Percentiles rank a stretch among this genome's conserved stretches.
Evolutionary conservation across 2,113 vertebrate species (phyloP).

Genomic region (Pterophyllum scalare): DNA sequence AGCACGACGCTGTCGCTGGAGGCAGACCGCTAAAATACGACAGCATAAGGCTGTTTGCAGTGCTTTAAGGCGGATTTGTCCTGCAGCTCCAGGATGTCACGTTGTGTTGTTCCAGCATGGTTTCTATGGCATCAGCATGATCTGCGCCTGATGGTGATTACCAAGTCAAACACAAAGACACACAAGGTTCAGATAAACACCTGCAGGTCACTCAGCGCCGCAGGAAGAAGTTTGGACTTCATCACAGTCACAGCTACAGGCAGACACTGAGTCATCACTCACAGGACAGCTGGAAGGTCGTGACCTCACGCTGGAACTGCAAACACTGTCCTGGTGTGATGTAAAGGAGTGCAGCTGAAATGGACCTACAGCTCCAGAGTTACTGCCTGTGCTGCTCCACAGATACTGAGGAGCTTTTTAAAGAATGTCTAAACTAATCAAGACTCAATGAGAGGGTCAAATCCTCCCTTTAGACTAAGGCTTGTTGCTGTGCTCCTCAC

Average conservation of each 20-base stretch:
- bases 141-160: neutral
- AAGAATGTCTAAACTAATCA: too few relatives aligned
- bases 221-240: neutral
- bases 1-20: too few relatives aligned
- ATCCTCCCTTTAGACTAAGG: too few relatives aligned
- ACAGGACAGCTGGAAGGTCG: neutral
- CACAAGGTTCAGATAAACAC: neutral
- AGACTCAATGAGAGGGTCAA: too few relatives aligned
- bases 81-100: neutral
- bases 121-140: conserved; percentile 4
- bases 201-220: neutral
- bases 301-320: neutral
- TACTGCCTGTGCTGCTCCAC: neutral
- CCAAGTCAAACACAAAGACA: neutral
- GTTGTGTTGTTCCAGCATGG: neutral
- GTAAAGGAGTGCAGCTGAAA: neutral
- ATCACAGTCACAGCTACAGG: neutral
- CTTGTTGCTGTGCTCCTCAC: too few relatives aligned
- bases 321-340: neutral
- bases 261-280: neutral
- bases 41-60: neutral
- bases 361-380: neutral
- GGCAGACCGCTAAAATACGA: neutral
- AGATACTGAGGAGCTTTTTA: too few relatives aligned
- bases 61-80: neutral